These are phyloP conservation scores for Palloptera scutellata DNA, from an alignment of 2,888 invertebrate genomes.

Conservation along the genomic window DNA sequence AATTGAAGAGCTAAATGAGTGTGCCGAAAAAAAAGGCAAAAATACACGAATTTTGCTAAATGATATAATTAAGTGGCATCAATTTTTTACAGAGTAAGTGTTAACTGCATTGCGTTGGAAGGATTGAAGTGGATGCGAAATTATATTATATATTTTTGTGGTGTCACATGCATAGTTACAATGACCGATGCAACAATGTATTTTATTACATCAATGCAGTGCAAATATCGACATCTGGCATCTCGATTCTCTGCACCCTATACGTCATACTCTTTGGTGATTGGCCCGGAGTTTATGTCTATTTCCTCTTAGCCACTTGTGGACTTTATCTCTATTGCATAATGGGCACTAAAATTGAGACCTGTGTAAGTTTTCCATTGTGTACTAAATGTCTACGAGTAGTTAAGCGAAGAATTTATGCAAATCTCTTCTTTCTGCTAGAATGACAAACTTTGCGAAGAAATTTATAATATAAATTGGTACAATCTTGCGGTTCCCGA, in stretches of 20 bases:
- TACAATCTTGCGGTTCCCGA: conserved; percentile 35
- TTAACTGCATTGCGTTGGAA: no score
- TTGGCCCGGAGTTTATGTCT: conserved; percentile 47
- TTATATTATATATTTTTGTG: neutral
- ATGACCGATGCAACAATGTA: conserved; percentile 8
- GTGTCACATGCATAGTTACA: conserved; percentile 8
- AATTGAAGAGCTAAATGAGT: conserved; percentile 39
- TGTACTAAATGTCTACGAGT: no score
- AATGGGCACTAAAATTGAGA: conserved; percentile 46
- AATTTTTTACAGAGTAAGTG: conserved; percentile 23
- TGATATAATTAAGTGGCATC: conserved; percentile 26
- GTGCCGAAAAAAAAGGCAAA: conserved; percentile 5
- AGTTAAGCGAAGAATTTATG: no score
- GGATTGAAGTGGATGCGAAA: neutral
- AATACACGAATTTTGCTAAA: neutral
- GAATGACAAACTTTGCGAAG: conserved; percentile 40
- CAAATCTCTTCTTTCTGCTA: conserved; percentile 8
- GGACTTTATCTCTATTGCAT: conserved; percentile 49
- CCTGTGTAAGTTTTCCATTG: conserved; percentile 38
- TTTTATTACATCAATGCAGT: conserved; percentile 24
- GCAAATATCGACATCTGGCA: conserved; percentile 27
- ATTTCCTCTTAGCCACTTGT: conserved; percentile 36
- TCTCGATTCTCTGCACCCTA: conserved; percentile 22
- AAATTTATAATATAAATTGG: conserved; percentile 43
- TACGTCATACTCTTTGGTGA: conserved; percentile 42